phyloP scores from a whole-genome alignment of 2,888 invertebrate species.

The Cosmia trapezina region DNA sequence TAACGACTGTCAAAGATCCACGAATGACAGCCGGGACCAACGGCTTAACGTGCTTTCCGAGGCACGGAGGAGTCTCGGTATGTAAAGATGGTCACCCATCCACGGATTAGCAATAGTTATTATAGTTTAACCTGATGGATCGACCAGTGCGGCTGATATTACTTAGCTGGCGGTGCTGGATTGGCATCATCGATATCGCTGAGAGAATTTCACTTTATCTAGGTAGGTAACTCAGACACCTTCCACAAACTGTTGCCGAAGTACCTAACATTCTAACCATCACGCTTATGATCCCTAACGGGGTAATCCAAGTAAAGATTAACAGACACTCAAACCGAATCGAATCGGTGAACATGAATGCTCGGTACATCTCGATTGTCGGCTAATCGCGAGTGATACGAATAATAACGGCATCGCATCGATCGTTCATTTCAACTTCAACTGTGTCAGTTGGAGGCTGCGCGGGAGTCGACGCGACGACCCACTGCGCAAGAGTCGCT shows the following conservation, averaged over 20 bases:
- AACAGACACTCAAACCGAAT: slow-evolving; percentile 34
- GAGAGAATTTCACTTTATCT: not conserved
- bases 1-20: no score
- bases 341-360: slow-evolving; percentile 47
- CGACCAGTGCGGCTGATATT: no score
- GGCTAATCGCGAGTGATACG: slow-evolving; percentile 74
- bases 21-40: no score
- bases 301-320: slow-evolving; percentile 39
- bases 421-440: slow-evolving; percentile 77
- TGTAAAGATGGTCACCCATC: no score
- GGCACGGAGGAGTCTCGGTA: no score
- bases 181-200: not conserved
- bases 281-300: slow-evolving; percentile 31
- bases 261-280: slow-evolving; percentile 1
- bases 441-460: slow-evolving; percentile 71
- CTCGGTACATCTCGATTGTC: slow-evolving; percentile 53
- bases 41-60: no score
- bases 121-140: no score
- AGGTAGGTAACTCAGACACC: not conserved
- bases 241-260: not conserved
- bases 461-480: slow-evolving; percentile 34
- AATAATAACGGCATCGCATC: slow-evolving; percentile 84
- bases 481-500: slow-evolving; percentile 53
- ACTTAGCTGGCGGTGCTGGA: no score
- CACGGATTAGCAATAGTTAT: no score